Percentiles rank a stretch among this genome's conserved stretches.
phyloP scores from a whole-genome alignment of 37 sponge, comb jelly and placozoan genomes.

The Theonella swinhoei region DNA sequence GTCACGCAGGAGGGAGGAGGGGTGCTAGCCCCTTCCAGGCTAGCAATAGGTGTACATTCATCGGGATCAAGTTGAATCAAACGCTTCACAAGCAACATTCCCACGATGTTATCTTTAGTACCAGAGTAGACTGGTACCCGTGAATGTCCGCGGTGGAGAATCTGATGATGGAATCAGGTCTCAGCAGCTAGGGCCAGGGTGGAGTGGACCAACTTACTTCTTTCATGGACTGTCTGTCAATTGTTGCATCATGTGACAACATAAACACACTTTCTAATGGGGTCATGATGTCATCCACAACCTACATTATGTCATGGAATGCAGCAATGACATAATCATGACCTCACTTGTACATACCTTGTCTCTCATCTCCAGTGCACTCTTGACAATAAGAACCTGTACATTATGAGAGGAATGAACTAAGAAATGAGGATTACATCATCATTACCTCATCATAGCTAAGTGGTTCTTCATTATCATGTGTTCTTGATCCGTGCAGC shows the following conservation, averaged over 20 bases:
- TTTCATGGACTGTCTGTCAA: constrained; percentile 53
- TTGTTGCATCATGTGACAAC: constrained; percentile 31
- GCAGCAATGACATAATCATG: neutral
- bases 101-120: constrained; percentile 41
- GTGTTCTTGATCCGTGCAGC: constrained; percentile 51
- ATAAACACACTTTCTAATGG: constrained; percentile 78
- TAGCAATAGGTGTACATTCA: constrained; percentile 42
- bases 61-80: constrained; percentile 72
- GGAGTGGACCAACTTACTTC: constrained; percentile 33
- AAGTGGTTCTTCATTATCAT: constrained; percentile 80
- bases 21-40: constrained; percentile 28
- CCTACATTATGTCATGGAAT: neutral
- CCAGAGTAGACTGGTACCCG: constrained; percentile 73
- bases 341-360: too few relatives aligned
- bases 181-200: too few relatives aligned
- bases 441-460: constrained; percentile 61
- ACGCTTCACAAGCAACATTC: constrained; percentile 77
- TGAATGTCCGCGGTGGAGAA: constrained; percentile 65
- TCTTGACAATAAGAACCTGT: constrained; percentile 13
- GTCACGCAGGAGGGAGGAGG: constrained; percentile 70
- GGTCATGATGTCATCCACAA: constrained; percentile 81
- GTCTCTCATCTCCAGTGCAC: constrained; percentile 84
- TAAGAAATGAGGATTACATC: neutral
- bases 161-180: constrained; percentile 16
- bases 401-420: neutral